Evolutionary conservation across 2,888 invertebrate species (phyloP).

Genomic region (Achlya flavicornis): DNA sequence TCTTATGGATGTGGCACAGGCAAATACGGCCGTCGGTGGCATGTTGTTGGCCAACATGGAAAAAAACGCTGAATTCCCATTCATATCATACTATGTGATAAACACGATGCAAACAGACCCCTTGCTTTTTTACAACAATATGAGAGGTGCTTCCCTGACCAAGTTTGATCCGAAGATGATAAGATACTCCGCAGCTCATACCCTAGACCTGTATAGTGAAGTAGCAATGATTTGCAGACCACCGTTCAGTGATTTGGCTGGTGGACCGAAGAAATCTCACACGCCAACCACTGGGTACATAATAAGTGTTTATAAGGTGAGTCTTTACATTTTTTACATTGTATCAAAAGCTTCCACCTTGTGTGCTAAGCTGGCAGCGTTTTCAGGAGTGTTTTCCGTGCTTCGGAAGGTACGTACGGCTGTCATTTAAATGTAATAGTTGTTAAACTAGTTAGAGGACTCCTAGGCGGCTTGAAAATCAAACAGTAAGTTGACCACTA

Average conservation of each 20-base stretch:
- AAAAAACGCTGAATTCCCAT: constrained; percentile 94
- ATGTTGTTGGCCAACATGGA: constrained; percentile 96
- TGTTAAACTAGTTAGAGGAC: no score
- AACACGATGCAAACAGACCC: constrained; percentile 94
- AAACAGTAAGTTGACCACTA: no score
- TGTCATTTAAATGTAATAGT: no score
- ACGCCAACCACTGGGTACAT: constrained; percentile 94
- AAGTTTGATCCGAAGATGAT: constrained; percentile 92
- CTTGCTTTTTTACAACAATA: constrained; percentile 92
- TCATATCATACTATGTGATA: constrained; percentile 95
- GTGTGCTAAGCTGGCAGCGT: no score
- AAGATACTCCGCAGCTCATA: constrained; percentile 94
- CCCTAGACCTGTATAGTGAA: constrained; percentile 93
- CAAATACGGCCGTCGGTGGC: constrained; percentile 90
- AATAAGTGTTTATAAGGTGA: constrained; percentile 93
- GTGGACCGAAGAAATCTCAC: constrained; percentile 90
- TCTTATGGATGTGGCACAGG: constrained; percentile 88
- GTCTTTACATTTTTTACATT: constrained; percentile 17
- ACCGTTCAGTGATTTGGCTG: constrained; percentile 90
- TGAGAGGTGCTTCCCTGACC: constrained; percentile 91
- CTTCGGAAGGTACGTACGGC: no score
- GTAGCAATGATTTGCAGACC: constrained; percentile 96
- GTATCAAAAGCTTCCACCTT: background rate
- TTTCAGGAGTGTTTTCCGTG: no score
- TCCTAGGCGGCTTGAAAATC: no score